Conservation (phyloP, 2,888 invertebrate genomes). For the Drosophila multiciliata region DNA sequence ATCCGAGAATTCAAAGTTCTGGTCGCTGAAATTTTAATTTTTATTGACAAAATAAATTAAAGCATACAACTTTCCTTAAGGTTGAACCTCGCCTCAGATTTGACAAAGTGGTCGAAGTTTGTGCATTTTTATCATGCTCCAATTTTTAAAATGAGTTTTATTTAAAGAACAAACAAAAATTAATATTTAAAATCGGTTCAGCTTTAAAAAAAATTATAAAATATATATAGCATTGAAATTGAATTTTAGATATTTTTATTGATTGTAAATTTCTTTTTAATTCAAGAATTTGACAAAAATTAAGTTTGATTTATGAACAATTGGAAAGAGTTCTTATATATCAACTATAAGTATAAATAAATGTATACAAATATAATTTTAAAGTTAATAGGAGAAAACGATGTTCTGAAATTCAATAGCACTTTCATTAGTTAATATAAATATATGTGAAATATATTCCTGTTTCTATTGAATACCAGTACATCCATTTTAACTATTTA, state of each 20-base stretch:
- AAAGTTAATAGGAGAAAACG: background rate
- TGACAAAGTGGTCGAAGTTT: background rate
- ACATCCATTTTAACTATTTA: too few species aligned
- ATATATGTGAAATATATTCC: background rate
- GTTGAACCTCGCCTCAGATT: background rate
- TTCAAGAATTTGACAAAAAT: background rate
- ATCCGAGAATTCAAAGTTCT: background rate
- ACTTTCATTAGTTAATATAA: background rate
- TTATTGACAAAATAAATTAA: background rate
- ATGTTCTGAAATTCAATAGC: background rate
- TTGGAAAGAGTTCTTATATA: background rate
- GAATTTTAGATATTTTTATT: background rate
- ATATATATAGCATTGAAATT: background rate
- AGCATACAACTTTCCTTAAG: background rate
- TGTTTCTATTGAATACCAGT: too few species aligned
- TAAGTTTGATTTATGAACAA: background rate
- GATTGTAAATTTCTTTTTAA: too few species aligned
- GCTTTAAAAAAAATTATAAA: background rate
- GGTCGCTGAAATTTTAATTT: background rate
- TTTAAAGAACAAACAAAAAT: background rate
- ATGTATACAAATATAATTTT: background rate
- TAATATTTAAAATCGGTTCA: background rate
- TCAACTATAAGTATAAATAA: background rate
- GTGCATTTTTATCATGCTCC: background rate
- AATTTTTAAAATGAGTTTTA: background rate